Evolutionary conservation across 2,113 vertebrate species (phyloP).

Genomic region (Columbina picui): DNA sequence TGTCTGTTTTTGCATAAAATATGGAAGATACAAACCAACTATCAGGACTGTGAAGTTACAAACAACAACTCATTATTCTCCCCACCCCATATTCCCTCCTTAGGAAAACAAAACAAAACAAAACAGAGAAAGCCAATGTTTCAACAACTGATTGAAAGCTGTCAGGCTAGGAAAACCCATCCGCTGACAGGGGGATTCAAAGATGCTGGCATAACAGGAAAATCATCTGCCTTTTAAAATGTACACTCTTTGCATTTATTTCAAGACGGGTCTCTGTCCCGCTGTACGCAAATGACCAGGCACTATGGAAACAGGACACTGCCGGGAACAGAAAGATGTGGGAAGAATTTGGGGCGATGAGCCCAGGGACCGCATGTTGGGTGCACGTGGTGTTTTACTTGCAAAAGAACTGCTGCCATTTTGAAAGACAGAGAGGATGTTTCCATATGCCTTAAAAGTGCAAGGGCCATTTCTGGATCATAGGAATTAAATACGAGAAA

Average conservation of each 20-base stretch:
- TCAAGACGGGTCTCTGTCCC: not conserved
- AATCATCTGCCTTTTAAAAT: constrained; percentile 70
- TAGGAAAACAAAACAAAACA: constrained; percentile 56
- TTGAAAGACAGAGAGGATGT: constrained; percentile 65
- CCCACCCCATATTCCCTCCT: constrained; percentile 69
- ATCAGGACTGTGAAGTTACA: constrained; percentile 80
- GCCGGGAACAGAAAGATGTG: not conserved
- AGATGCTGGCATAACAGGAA: constrained; percentile 57
- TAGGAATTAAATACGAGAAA: constrained; percentile 59
- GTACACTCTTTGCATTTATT: not conserved
- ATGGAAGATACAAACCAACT: constrained; percentile 83
- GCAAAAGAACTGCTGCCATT: constrained; percentile 38
- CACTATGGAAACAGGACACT: not conserved
- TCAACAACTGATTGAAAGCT: constrained; percentile 58
- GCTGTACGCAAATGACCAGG: not conserved
- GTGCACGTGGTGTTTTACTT: fast-evolving
- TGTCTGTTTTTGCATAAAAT: constrained; percentile 85
- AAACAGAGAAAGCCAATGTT: constrained; percentile 74
- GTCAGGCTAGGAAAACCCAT: constrained; percentile 54
- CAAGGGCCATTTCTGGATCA: constrained; percentile 66
- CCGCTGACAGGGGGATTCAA: constrained; percentile 27
- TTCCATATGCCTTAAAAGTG: constrained; percentile 71
- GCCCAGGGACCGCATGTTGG: fast-evolving
- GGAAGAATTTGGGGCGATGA: not conserved
- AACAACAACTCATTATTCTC: constrained; percentile 63